A percentile compares a stretch with the other conserved stretches of the same genome.
Evolutionary conservation across 2,797 vertebrate species (phyloP).

Genomic region (Rhadinocentrus ornatus): DNA sequence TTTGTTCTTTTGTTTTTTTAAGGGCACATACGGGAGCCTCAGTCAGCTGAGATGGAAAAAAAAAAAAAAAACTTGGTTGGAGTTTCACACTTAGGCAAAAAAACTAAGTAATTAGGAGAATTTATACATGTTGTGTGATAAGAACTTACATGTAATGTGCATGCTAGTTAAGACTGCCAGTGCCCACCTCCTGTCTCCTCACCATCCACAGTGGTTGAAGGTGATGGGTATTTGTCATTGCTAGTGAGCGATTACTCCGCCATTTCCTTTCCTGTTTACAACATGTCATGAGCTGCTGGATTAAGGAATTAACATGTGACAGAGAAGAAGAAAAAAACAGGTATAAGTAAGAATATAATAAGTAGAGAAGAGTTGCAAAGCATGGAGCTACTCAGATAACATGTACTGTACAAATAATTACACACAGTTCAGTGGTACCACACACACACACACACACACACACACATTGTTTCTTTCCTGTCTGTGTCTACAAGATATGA

Average conservation of each 20-base stretch:
- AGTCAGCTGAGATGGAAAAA: constrained; percentile 37
- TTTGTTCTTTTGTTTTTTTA: constrained; percentile 58
- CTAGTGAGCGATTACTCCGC: constrained; percentile 74
- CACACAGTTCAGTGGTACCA: constrained; percentile 23
- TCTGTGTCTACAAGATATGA: constrained; percentile 70
- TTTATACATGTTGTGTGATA: constrained; percentile 25
- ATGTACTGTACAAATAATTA: constrained; percentile 44
- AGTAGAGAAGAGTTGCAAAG: constrained; percentile 52
- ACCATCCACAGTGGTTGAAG: constrained; percentile 45
- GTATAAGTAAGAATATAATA: constrained; percentile 46
- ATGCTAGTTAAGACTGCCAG: constrained; percentile 48
- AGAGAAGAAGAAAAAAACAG: constrained; percentile 50
- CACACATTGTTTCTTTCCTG: constrained; percentile 66
- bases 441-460: constrained; percentile 31
- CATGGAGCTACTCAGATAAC: constrained; percentile 46
- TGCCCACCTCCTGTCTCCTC: constrained; percentile 32
- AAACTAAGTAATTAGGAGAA: constrained; percentile 68
- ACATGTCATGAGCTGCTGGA: constrained; percentile 70
- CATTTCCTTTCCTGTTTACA: constrained; percentile 68
- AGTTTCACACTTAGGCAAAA: constrained; percentile 55
- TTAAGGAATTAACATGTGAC: constrained; percentile 79
- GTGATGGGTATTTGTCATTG: constrained; percentile 77
- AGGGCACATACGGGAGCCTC: constrained; percentile 52
- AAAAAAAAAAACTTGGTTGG: constrained; percentile 48
- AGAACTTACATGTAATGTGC: constrained; percentile 28